A percentile compares a stretch with the other conserved stretches of the same genome.
Conservation (phyloP, 2,888 invertebrate species). For the Tenodera sinensis region DNA sequence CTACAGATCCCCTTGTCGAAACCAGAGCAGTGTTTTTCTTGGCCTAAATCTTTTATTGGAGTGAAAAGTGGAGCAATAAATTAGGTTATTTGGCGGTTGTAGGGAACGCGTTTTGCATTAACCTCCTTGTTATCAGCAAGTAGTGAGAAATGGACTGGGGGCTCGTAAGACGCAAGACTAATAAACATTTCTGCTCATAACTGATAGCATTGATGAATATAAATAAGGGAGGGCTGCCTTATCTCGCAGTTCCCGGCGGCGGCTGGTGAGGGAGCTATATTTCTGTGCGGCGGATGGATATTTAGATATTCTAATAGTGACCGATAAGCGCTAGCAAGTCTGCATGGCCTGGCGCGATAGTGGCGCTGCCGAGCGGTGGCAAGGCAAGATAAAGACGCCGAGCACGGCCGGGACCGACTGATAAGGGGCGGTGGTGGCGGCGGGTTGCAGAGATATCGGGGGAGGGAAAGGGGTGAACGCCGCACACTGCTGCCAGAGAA, state of each 20-base stretch:
- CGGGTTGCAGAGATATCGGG: conserved; percentile 26
- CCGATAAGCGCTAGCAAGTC: conserved; percentile 36
- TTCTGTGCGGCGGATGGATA: conserved; percentile 38
- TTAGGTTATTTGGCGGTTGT: background rate
- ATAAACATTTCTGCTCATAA: conserved; percentile 35
- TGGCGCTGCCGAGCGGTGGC: conserved; percentile 24
- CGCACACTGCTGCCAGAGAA: background rate
- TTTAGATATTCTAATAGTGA: conserved; percentile 42
- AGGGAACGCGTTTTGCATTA: background rate
- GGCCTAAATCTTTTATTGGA: background rate
- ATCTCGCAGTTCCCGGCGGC: conserved; percentile 9
- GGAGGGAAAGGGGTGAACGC: background rate
- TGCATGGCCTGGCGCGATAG: conserved; percentile 30
- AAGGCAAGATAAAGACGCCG: conserved; percentile 18
- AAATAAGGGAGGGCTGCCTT: conserved; percentile 32
- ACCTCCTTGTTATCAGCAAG: background rate
- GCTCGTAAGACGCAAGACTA: conserved; percentile 30
- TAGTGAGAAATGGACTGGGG: conserved; percentile 38
- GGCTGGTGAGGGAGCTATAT: conserved; percentile 27
- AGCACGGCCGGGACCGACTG: background rate
- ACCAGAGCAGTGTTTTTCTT: too few species aligned
- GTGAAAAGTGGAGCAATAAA: background rate
- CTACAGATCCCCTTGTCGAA: too few species aligned
- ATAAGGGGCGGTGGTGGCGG: background rate
- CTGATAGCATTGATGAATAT: conserved; percentile 36